phyloP scores from a whole-genome alignment of 2,888 invertebrate species.

The Sarcophaga caerulescens region DNA sequence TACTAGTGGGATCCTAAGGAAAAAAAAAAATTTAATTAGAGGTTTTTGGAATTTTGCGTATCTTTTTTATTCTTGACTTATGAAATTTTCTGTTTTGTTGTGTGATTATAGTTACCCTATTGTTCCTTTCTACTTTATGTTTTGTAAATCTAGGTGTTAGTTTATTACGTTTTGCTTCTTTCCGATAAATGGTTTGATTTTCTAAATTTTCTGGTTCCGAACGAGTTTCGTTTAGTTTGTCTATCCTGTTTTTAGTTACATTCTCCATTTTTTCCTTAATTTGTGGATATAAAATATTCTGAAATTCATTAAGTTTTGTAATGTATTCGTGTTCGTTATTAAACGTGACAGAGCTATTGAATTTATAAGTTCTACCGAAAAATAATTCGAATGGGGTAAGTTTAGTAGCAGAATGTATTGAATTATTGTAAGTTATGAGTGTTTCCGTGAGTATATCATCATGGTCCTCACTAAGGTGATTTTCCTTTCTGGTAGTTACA shows the following conservation, averaged over 20 bases:
- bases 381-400: slow-evolving; percentile 38
- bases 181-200: slow-evolving; percentile 4
- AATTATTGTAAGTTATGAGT: no score
- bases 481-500: slow-evolving; percentile 27
- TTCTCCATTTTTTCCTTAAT: slow-evolving; percentile 1
- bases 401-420: slow-evolving; percentile 8
- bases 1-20: slow-evolving; percentile 15
- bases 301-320: slow-evolving; percentile 23
- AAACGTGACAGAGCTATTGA: slow-evolving; percentile 17
- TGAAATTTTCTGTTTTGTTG: neutral
- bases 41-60: neutral
- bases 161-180: slow-evolving; percentile 12
- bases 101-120: slow-evolving; percentile 10
- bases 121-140: slow-evolving; percentile 6
- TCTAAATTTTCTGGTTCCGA: neutral
- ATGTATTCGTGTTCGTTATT: slow-evolving; percentile 44
- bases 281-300: slow-evolving; percentile 7
- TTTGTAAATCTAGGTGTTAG: slow-evolving; percentile 9
- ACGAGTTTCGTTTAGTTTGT: slow-evolving; percentile 3
- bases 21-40: neutral
- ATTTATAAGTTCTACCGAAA: slow-evolving; percentile 22
- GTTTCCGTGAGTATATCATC: slow-evolving; percentile 32
- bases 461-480: slow-evolving; percentile 4
- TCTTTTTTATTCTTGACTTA: slow-evolving; percentile 1
- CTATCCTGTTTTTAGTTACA: neutral